phyloP scores from a whole-genome alignment of 2,113 vertebrate species.

The Rostratula benghalensis region DNA sequence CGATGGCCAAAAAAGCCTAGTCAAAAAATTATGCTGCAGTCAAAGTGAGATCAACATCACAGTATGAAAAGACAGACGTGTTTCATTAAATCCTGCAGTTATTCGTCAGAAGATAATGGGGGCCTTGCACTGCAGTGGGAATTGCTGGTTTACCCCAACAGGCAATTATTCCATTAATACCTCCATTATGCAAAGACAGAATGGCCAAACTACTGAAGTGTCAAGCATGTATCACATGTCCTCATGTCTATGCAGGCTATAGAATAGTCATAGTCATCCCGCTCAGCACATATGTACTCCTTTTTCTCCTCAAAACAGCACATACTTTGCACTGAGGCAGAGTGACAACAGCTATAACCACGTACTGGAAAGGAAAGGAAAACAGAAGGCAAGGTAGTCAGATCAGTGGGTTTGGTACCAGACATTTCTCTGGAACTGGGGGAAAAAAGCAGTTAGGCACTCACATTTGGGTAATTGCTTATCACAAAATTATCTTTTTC shows the following conservation, averaged over 20 bases:
- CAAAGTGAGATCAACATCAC: not conserved
- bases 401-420: not conserved
- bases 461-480: not conserved
- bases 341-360: not conserved
- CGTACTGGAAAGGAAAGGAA: not conserved
- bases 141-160: not conserved
- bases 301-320: not conserved
- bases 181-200: not conserved
- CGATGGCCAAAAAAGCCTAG: not conserved
- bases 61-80: not conserved
- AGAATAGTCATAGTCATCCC: not conserved
- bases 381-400: not conserved
- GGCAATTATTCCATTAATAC: not conserved
- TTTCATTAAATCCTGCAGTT: conserved; percentile 9
- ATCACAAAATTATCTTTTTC: not conserved
- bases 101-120: not conserved
- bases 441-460: not conserved
- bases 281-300: not conserved
- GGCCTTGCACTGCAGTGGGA: not conserved
- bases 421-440: not conserved
- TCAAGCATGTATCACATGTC: not conserved
- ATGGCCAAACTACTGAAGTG: not conserved
- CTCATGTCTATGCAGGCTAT: not conserved
- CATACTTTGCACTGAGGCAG: not conserved
- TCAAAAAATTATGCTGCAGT: not conserved